Evolutionary conservation across 1,140 invertebrate species (phyloP).

Genomic region (Leptopilina boulardi): DNA sequence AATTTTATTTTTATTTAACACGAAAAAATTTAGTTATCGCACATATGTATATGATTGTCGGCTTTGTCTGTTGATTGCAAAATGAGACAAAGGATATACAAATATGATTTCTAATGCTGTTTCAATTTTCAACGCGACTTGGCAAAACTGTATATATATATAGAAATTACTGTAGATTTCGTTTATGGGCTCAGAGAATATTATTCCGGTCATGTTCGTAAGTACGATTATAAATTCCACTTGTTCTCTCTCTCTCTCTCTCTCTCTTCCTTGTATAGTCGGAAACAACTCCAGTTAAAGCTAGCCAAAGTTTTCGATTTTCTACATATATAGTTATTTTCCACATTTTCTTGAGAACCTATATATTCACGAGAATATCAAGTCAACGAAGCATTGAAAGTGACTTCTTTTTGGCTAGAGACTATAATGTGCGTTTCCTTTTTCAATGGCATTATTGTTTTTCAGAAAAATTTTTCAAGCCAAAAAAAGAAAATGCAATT

Average conservation of each 20-base stretch:
- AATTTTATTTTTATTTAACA: too few relatives aligned
- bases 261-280: too few relatives aligned
- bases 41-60: too few relatives aligned
- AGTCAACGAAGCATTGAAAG: slow-evolving; percentile 14
- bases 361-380: neutral
- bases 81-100: neutral
- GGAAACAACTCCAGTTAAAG: slow-evolving; percentile 30
- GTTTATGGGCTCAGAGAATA: slow-evolving; percentile 8
- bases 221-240: slow-evolving; percentile 30
- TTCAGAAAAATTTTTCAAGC: slow-evolving; percentile 7
- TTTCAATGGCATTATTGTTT: slow-evolving; percentile 1
- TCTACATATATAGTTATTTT: slow-evolving; percentile 27
- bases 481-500: slow-evolving; percentile 14
- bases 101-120: neutral
- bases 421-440: neutral
- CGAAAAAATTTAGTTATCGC: too few relatives aligned
- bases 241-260: slow-evolving; percentile 25
- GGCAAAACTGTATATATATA: neutral
- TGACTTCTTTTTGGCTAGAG: slow-evolving; percentile 15
- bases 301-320: slow-evolving; percentile 28
- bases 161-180: slow-evolving; percentile 19
- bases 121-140: slow-evolving; percentile 11
- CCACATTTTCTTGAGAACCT: neutral
- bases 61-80: too few relatives aligned
- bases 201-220: slow-evolving; percentile 23